Conservation (phyloP, 2,797 vertebrate species). For the Etheostoma perlongum region DNA sequence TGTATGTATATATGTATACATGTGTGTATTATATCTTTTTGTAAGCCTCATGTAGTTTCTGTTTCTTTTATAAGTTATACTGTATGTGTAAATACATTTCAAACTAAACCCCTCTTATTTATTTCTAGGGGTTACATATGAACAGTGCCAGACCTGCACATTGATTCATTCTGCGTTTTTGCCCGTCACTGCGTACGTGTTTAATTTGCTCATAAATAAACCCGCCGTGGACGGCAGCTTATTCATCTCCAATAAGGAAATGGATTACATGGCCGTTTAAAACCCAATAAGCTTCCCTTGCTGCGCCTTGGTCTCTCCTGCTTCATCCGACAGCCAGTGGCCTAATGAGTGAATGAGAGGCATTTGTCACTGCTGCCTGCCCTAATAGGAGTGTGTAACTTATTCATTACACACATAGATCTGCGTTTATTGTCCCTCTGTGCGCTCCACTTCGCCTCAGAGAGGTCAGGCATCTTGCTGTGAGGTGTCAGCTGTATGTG, state of each 20-base stretch:
- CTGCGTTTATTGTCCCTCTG: slow-evolving; percentile 58
- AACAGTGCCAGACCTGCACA: slow-evolving; percentile 6
- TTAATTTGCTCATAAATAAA: slow-evolving; percentile 76
- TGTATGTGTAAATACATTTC: background rate
- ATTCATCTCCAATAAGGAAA: slow-evolving; percentile 81
- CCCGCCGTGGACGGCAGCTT: slow-evolving; percentile 59
- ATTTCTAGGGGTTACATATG: background rate
- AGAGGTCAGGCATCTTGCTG: slow-evolving; percentile 45
- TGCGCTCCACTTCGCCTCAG: slow-evolving; percentile 27
- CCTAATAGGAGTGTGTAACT: slow-evolving; percentile 79
- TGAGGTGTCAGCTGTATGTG: slow-evolving; percentile 26
- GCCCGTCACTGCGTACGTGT: slow-evolving; percentile 47
- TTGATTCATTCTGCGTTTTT: slow-evolving; percentile 47
- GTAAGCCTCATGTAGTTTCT: background rate
- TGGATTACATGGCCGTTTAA: slow-evolving; percentile 78
- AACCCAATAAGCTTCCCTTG: slow-evolving; percentile 77
- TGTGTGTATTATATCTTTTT: background rate
- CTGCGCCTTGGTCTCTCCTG: slow-evolving; percentile 34
- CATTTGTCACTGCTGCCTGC: slow-evolving; percentile 79
- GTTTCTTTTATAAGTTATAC: background rate
- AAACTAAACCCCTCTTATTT: background rate
- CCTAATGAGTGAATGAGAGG: slow-evolving; percentile 83
- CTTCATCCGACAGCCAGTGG: slow-evolving; percentile 57
- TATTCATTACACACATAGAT: slow-evolving; percentile 80
- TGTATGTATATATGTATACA: too few species aligned